Base-by-base conservation (phyloP, 2,888 invertebrate genomes). In the Aspidiotus rigidus region DNA sequence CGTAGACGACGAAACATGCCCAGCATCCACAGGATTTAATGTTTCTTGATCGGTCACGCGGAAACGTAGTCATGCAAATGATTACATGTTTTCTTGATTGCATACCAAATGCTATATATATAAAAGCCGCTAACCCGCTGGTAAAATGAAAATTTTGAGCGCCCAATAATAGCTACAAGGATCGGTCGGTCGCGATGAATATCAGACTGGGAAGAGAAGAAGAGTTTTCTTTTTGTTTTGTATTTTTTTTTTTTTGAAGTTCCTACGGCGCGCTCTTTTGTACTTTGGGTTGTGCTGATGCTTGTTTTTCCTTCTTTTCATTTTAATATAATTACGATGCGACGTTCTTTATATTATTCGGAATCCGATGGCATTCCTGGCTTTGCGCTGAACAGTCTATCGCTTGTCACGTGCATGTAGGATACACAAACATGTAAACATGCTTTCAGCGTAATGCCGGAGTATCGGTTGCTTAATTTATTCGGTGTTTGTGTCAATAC, bases 21-120 rank as follows among this genome's bases (percentile, higher is more conserved):
- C 28, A 28, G 28, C 28, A 49, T 11, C 49, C 10, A n/a, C 49
- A n/a, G n/a, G n/a, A 49, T 67, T 53, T 60, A 67, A 67, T 67
- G 60, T 49, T 67, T 67, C 67, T 67, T 67, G 67, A 67, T 67
- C 67, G 67, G 67, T 67, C 44, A 67, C 59, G 67, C 59, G 67
- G 67, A 67, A 67, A 67, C 67, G 59, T 67, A 67, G 59, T 67
- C 67, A 67, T 67, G 67, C 67, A 67, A 67, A 67, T 67, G 67
- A 67, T 67, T 67, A 67, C 67, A 67, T 67, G 67, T 59, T 67
- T 28, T 49, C 67, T 67, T 60, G 67, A 67, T 67, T 60, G 59
- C 67, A 67, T 67, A 67, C 67, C 67, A 15, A 49, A 59, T 49
- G 49, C 67, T 40, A n/a, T n/a, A n/a, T n/a, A n/a, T n/a, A n/a